These are phyloP conservation scores for Huso huso DNA, from an alignment of 2,797 vertebrate genomes.

Conservation along the genomic window DNA sequence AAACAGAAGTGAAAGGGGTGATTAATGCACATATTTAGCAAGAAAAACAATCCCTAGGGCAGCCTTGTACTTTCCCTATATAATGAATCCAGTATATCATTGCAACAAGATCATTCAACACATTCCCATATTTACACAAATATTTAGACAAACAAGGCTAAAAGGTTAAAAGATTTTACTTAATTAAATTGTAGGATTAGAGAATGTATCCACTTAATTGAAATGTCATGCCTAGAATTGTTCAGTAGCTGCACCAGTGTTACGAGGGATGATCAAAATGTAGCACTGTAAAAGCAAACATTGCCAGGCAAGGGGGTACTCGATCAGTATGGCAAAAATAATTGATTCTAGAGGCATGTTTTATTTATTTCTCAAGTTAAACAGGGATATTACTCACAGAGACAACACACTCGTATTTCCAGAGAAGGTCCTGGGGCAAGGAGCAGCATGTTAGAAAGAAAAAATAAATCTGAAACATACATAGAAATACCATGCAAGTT, in stretches of 20 bases:
- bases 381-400: slow-evolving; percentile 8
- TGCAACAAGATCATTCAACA: neutral
- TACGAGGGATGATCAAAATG: slow-evolving; percentile 1
- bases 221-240: neutral
- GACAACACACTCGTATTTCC: neutral
- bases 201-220: neutral
- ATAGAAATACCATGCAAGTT: too few species aligned
- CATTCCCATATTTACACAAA: neutral
- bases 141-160: neutral
- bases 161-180: neutral
- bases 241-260: neutral
- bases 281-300: neutral
- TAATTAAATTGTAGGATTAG: neutral
- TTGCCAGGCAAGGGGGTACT: neutral
- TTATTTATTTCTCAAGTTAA: slow-evolving; percentile 4
- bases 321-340: slow-evolving; percentile 3
- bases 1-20: slow-evolving; percentile 6
- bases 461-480: too few species aligned
- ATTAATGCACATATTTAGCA: slow-evolving; percentile 7
- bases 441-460: too few species aligned
- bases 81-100: slow-evolving; percentile 3
- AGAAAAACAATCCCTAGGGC: neutral
- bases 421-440: neutral
- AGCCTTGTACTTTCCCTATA: neutral
- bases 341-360: slow-evolving; percentile 6